phyloP scores from a whole-genome alignment of 2,888 invertebrate genomes.

The Ophraella communa region DNA sequence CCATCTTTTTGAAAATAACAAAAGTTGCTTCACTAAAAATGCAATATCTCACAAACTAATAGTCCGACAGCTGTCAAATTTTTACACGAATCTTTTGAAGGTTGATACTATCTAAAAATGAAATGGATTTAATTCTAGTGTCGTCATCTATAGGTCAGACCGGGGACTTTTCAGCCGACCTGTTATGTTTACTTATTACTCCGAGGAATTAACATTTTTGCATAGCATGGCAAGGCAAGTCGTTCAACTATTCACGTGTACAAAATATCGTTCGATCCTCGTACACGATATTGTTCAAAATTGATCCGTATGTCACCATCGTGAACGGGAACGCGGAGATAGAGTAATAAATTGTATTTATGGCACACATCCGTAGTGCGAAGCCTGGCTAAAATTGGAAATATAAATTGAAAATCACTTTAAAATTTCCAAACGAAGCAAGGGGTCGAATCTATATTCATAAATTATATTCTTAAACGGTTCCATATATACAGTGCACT shows the following conservation, averaged over 20 bases:
- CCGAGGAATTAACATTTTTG: too few relatives aligned
- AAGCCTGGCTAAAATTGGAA: slow-evolving; percentile 43
- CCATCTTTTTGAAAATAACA: too few relatives aligned
- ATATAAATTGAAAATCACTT: slow-evolving; percentile 47
- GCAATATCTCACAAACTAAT: too few relatives aligned
- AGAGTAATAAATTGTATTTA: slow-evolving; percentile 45
- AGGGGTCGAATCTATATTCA: slow-evolving; percentile 29
- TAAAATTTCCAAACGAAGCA: slow-evolving; percentile 35
- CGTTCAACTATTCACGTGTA: not conserved
- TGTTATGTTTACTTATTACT: too few relatives aligned
- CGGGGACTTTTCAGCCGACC: too few relatives aligned
- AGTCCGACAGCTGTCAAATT: too few relatives aligned
- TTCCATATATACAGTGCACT: slow-evolving; percentile 24
- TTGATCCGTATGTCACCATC: slow-evolving; percentile 40
- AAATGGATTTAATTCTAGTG: too few relatives aligned
- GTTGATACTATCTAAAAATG: too few relatives aligned
- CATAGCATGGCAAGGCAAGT: too few relatives aligned
- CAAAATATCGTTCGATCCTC: slow-evolving; percentile 15
- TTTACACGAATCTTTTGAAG: too few relatives aligned
- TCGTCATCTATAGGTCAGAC: too few relatives aligned
- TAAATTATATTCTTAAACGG: slow-evolving; percentile 37
- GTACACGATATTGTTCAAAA: slow-evolving; percentile 34
- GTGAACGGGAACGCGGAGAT: slow-evolving; percentile 44
- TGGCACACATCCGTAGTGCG: slow-evolving; percentile 39
- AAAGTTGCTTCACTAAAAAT: too few relatives aligned